Percentiles rank a stretch among this genome's conserved stretches.
Conservation (phyloP, 1,140 invertebrate genomes). For the Psilanteris sp. region DNA sequence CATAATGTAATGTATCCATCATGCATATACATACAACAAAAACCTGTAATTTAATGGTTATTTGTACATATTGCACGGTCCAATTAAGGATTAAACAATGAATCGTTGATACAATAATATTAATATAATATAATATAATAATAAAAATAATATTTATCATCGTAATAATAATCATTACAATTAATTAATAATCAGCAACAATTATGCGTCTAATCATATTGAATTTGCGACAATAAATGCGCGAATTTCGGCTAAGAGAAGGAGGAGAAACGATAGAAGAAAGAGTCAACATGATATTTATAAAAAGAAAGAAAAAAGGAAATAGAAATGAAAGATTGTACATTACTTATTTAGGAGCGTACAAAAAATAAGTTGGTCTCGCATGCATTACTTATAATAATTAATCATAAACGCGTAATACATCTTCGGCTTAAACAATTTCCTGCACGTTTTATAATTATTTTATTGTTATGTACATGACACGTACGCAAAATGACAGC, state of each 20-base stretch:
- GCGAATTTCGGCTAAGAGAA: conserved; percentile 62
- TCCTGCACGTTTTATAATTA: conserved; percentile 19
- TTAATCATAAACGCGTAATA: conserved; percentile 49
- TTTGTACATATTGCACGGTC: conserved; percentile 77
- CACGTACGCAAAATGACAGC: conserved; percentile 25
- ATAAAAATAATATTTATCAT: conserved; percentile 63
- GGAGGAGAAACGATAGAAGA: conserved; percentile 63
- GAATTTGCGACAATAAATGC: conserved; percentile 60
- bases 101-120: conserved; percentile 71
- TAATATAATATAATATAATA: conserved; percentile 71
- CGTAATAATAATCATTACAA: conserved; percentile 64
- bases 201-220: conserved; percentile 66
- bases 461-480: conserved; percentile 45
- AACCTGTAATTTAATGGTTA: conserved; percentile 71
- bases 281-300: conserved; percentile 12
- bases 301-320: conserved; percentile 13
- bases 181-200: conserved; percentile 68
- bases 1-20: conserved; percentile 30
- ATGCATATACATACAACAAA: conserved; percentile 67
- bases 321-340: conserved; percentile 22
- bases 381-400: conserved; percentile 32
- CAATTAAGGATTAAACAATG: conserved; percentile 73
- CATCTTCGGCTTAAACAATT: conserved; percentile 47
- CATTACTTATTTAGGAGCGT: conserved; percentile 17
- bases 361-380: conserved; percentile 42